Evolutionary conservation across 1,140 invertebrate species (phyloP).

Genomic region (Neotoxoptera formosana): DNA sequence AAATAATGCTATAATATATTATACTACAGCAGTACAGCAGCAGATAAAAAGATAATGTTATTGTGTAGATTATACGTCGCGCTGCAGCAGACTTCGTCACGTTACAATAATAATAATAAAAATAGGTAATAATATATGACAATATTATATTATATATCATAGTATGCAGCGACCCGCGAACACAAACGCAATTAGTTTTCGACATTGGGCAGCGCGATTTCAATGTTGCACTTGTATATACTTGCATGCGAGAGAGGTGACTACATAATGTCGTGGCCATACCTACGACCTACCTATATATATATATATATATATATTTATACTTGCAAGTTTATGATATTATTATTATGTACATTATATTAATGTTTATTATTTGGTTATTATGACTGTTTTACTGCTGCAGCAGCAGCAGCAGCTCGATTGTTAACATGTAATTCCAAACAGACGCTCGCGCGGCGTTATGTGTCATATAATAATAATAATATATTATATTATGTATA

Average conservation of each 20-base stretch:
- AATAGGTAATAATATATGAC: neutral
- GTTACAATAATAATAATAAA: neutral
- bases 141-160: slow-evolving; percentile 3
- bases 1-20: neutral
- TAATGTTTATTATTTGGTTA: neutral
- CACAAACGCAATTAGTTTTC: neutral
- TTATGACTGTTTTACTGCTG: neutral
- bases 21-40: too few relatives aligned
- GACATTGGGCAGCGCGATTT: neutral
- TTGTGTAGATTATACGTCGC: neutral
- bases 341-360: neutral
- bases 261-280: too few relatives aligned
- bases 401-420: too few relatives aligned
- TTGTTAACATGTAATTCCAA: neutral
- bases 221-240: neutral
- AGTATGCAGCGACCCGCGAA: neutral
- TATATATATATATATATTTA: too few relatives aligned
- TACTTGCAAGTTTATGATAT: neutral
- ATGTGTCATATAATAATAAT: too few relatives aligned
- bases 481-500: neutral
- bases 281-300: too few relatives aligned
- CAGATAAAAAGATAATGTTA: too few relatives aligned
- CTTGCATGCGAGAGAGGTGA: too few relatives aligned
- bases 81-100: neutral
- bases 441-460: neutral